phyloP scores from a whole-genome alignment of 1,140 invertebrate species.

The Theocolax elegans region DNA sequence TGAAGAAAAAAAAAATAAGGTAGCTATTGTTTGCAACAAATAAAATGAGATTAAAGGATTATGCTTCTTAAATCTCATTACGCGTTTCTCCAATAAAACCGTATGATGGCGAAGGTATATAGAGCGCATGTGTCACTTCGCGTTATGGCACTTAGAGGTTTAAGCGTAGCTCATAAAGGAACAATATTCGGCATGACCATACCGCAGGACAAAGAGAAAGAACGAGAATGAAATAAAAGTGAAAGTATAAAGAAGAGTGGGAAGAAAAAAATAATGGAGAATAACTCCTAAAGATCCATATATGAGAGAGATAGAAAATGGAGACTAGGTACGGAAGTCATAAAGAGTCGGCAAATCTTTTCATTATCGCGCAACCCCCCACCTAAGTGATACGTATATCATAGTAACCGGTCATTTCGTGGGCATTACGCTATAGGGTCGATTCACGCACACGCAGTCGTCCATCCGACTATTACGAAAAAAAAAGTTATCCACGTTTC shows the following conservation, averaged over 20 bases:
- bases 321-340: slow-evolving; percentile 53
- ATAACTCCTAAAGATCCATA: no score
- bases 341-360: slow-evolving; percentile 66
- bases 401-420: slow-evolving; percentile 64
- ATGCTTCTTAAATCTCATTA: slow-evolving; percentile 9
- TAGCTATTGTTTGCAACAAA: no score
- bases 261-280: slow-evolving; percentile 28
- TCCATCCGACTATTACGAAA: no score
- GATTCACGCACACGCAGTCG: slow-evolving; percentile 37
- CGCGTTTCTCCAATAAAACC: slow-evolving; percentile 5
- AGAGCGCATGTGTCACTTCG: neutral
- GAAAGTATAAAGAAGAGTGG: slow-evolving; percentile 45
- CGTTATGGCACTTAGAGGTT: slow-evolving; percentile 15
- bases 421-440: slow-evolving; percentile 56
- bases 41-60: neutral
- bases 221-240: slow-evolving; percentile 45
- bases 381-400: slow-evolving; percentile 68
- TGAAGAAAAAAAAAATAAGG: no score
- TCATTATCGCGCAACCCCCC: slow-evolving; percentile 62
- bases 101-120: neutral
- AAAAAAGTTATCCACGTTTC: no score
- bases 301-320: neutral
- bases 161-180: slow-evolving; percentile 18
- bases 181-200: slow-evolving; percentile 5
- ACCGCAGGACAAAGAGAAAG: slow-evolving; percentile 34